Base-by-base conservation (phyloP, 2,888 invertebrate species). In the Hoplodrina ambigua region DNA sequence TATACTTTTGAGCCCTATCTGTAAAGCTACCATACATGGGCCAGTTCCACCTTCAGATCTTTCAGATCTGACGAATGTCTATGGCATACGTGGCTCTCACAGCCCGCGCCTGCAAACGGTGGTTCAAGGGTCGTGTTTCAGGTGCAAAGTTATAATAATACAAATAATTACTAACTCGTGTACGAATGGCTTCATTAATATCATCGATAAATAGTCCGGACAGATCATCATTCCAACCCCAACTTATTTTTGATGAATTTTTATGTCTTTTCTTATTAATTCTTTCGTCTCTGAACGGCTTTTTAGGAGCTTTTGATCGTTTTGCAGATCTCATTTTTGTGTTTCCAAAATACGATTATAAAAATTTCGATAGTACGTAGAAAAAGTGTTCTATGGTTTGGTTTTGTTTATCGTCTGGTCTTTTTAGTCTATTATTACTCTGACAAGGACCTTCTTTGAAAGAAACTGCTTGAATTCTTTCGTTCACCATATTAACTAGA, bases 161-260 rank as follows among this genome's bases (percentile, higher is more conserved):
- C 41, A 11, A 41, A 41, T 41, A 41, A 13, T 0, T 46, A 80
- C 77, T 76, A 58, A 77, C 77, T 17, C 57, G 69, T 65, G 54
- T 41, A 37, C 81, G 78, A 53, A 89, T 75, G 19, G 81, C 78
- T 82, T 90, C 86, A 65, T 89, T 90, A 44, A 91, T 82, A 62
- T 86, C 80, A 67, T 85, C 84, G 41, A 88, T 66, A 63, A 79
- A 84, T 59, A 72, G 44, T 30, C 73, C 67, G 7, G 76, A 58
- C 17, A 64, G 50, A 20, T 62, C 52, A 15, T 74, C 61, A 6
- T 70, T 78, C 46, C 74, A 71, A n/a, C 65, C 44, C 59, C 74
- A 72, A 11, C 62, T 57, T 54, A 65, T 67, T 60, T 69, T 72
- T 15, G 68, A 58, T 49, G 64, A 58, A n/a, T 69, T 80, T 74